Conservation (phyloP, 2,113 vertebrate genomes). For the Holacanthus passer region DNA sequence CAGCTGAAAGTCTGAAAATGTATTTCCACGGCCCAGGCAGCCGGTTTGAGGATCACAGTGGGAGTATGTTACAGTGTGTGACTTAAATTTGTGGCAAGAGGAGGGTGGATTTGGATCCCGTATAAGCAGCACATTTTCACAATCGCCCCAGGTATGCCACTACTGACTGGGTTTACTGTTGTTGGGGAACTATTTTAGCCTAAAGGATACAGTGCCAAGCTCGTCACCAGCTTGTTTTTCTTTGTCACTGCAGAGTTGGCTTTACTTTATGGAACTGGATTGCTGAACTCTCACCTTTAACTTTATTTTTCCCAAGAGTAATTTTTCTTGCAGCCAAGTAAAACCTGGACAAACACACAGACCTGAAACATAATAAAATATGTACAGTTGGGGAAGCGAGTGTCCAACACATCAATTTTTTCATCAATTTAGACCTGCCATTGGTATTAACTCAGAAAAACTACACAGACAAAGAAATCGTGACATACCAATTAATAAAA, state of each 20-base stretch:
- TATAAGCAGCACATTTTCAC: background rate
- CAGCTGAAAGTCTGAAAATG: constrained; percentile 3
- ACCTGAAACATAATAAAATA: background rate
- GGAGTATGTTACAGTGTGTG: background rate
- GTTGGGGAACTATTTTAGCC: too few species aligned
- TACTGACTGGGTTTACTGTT: constrained; percentile 1
- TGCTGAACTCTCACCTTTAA: background rate
- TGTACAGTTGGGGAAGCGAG: background rate
- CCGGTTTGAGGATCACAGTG: background rate
- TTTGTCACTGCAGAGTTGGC: background rate
- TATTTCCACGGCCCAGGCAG: constrained; percentile 10
- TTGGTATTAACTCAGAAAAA: too few species aligned
- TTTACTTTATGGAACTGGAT: background rate
- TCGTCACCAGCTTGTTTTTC: too few species aligned
- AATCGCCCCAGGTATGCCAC: background rate
- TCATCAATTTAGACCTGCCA: too few species aligned
- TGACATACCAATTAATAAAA: too few species aligned
- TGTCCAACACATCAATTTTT: too few species aligned
- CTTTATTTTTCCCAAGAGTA: background rate
- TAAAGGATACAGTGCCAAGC: too few species aligned
- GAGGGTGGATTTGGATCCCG: background rate
- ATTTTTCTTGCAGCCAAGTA: background rate
- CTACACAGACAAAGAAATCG: too few species aligned
- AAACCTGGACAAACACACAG: background rate
- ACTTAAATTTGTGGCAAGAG: background rate